Evolutionary conservation across 2,113 vertebrate species (phyloP).

Genomic region (Epinephelus cyanopodus): DNA sequence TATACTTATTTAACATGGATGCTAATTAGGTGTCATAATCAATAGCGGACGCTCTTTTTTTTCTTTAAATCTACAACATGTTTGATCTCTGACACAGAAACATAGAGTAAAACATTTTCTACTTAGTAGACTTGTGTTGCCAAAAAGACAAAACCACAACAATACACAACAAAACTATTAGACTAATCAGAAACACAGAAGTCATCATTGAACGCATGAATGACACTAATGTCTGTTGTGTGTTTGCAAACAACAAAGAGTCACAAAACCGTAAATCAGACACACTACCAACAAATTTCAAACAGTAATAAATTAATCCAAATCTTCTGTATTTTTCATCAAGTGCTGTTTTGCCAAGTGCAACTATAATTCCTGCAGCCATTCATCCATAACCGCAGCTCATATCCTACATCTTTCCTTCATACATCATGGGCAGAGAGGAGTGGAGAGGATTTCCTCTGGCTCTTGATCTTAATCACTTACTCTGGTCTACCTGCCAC

Average conservation of each 20-base stretch:
- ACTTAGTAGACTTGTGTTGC: too few relatives aligned
- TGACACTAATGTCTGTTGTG: background rate
- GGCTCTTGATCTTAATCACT: constrained; percentile 52
- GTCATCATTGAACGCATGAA: background rate
- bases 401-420: constrained; percentile 32
- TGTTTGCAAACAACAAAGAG: constrained; percentile 22
- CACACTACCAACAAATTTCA: background rate
- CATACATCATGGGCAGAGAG: constrained; percentile 40
- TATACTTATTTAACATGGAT: background rate
- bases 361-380: background rate
- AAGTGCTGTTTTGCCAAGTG: background rate
- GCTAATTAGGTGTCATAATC: background rate
- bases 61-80: background rate
- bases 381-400: constrained; percentile 1
- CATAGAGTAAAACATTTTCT: background rate
- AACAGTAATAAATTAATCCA: constrained; percentile 7
- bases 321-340: background rate
- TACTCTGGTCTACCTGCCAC: constrained; percentile 30
- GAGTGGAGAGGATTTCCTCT: constrained; percentile 53
- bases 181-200: constrained; percentile 17
- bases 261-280: background rate
- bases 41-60: background rate
- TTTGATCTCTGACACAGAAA: background rate
- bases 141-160: constrained; percentile 24
- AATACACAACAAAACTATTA: background rate